Evolutionary conservation across 2,888 invertebrate genomes (phyloP), one percentile per base, ranked within the genome.

Genomic region (Chorisops tibialis): DNA sequence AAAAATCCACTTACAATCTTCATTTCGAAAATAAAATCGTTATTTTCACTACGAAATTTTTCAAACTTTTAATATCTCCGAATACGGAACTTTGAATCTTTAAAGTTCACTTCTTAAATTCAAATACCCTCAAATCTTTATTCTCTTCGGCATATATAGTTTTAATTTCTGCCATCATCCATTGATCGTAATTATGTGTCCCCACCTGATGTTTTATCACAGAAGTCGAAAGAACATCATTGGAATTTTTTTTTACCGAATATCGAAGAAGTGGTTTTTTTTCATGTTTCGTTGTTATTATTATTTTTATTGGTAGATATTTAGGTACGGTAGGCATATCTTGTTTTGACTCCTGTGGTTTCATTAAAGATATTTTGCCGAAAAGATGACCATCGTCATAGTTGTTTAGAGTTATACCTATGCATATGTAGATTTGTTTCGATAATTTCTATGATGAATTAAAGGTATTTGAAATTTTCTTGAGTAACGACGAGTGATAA

Each of bases 1-100:
- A n/a, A n/a, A n/a, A n/a, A n/a, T n/a, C n/a, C 52, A 52, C 52
- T 52, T 52, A 52, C 52, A 21, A 39, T 21, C 38, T 52, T 52
- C 52, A 52, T 52, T 21, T 52, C n/a, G 21, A 39, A 38, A 45
- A 18, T 6, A 12, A 48, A 19, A 22, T 21, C 22, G 48, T 24
- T 14, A 22, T 16, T 47, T 30, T 1, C 30, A 30, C 47, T 12
- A 47, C 6, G 12, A 24, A 48, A 9, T 48, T 12, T 4, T 22
- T 22, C 22, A n/a, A n/a, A n/a, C n/a, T n/a, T n/a, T n/a, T n/a
- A n/a, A n/a, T n/a, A n/a, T n/a, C n/a, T n/a, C n/a, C 22, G 11
- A 22, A 22, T 21, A 24, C 11, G n/a, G 19, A 14, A 9, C 9
- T 48, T 24, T 12, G 22, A 9, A 3, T 50, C 35, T 35, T 6